Evolutionary conservation across 2,113 vertebrate genomes (phyloP).

Genomic region (Tragelaphus imberbis): DNA sequence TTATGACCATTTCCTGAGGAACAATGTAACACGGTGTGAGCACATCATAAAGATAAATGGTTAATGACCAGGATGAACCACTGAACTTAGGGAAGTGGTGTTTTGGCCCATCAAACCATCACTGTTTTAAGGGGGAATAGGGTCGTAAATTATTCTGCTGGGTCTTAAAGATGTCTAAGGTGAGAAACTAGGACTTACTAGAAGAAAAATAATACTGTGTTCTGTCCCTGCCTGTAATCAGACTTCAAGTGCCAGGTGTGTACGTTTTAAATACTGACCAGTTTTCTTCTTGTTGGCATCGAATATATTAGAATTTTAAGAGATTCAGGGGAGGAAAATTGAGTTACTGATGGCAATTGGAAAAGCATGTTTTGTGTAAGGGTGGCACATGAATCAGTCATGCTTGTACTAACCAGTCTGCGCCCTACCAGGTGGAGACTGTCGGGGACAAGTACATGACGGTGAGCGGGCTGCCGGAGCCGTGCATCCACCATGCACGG

Average conservation of each 20-base stretch:
- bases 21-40: neutral
- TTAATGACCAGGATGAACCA: neutral
- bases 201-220: neutral
- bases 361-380: neutral
- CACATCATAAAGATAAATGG: neutral
- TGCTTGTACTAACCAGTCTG: neutral
- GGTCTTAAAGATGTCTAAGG: neutral
- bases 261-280: neutral
- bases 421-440: constrained; percentile 90
- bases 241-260: neutral
- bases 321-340: neutral
- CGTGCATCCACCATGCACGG: constrained; percentile 95
- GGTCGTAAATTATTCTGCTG: neutral
- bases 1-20: neutral
- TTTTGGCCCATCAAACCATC: neutral
- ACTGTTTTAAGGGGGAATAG: neutral
- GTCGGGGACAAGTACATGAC: constrained; percentile 99
- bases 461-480: constrained; percentile 96
- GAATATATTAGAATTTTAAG: neutral
- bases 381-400: neutral
- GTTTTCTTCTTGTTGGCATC: neutral
- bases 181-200: neutral
- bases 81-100: neutral
- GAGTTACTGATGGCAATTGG: neutral
- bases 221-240: neutral